phyloP scores from a whole-genome alignment of 1,140 invertebrate species.

The Leptinotarsa defecta region DNA sequence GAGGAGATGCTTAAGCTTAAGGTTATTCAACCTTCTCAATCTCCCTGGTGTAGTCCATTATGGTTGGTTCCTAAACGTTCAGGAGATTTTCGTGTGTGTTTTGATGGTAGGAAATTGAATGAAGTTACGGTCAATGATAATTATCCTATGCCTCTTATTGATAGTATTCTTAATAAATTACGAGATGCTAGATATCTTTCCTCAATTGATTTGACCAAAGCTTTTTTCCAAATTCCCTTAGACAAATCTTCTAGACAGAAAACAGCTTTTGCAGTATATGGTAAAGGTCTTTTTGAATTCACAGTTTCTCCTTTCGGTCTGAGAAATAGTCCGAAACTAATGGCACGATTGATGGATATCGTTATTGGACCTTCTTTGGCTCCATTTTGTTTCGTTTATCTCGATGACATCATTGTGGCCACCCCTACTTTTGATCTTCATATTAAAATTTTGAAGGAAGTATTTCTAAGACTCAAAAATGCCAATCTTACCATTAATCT shows the following conservation, averaged over 20 bases:
- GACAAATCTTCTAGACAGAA: slow-evolving; percentile 15
- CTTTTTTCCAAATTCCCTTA: slow-evolving; percentile 4
- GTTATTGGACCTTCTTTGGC: slow-evolving; percentile 37
- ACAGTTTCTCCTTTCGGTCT: slow-evolving; percentile 51
- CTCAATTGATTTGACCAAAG: no score
- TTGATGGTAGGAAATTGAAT: slow-evolving; percentile 48
- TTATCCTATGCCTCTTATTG: slow-evolving; percentile 34
- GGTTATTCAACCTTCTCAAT: slow-evolving; percentile 12
- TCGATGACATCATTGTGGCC: slow-evolving; percentile 50
- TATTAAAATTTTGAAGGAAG: no score
- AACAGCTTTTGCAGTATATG: slow-evolving; percentile 38
- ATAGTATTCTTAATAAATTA: no score
- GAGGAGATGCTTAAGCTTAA: slow-evolving; percentile 16
- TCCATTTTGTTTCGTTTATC: slow-evolving; percentile 40
- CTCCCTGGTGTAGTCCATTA: slow-evolving; percentile 10
- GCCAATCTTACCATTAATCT: no score
- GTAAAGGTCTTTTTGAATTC: slow-evolving; percentile 43
- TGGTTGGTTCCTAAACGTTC: slow-evolving; percentile 25
- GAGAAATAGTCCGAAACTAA: slow-evolving; percentile 43
- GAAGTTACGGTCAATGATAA: slow-evolving; percentile 39
- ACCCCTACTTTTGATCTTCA: slow-evolving; percentile 38
- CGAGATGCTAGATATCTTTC: no score
- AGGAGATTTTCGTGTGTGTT: slow-evolving; percentile 42
- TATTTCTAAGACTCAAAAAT: no score
- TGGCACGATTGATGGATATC: slow-evolving; percentile 51